Percentiles rank a stretch among this genome's conserved stretches.
Conservation (phyloP, 1,140 invertebrate species). For the Drosophila nikananu region DNA sequence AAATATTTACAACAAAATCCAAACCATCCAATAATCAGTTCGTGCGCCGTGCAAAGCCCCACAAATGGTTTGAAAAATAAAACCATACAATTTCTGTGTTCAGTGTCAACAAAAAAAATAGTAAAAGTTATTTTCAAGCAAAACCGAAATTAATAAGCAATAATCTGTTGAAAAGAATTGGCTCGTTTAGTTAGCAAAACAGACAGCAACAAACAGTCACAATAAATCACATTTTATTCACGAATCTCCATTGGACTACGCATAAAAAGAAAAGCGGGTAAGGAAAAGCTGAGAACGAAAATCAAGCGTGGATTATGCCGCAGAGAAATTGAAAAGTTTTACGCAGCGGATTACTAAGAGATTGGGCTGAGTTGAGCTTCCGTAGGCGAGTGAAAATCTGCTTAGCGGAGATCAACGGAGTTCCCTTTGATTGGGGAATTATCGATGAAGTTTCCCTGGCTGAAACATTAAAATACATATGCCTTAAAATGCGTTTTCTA, state of each 20-base stretch:
- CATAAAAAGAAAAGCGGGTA: conserved; percentile 39
- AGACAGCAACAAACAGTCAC: conserved; percentile 25
- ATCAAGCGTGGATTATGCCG: conserved; percentile 27
- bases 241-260: conserved; percentile 29
- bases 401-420: conserved; percentile 45
- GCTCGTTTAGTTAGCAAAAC: conserved; percentile 23
- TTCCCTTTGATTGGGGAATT: conserved; percentile 32
- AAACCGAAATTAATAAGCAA: conserved; percentile 8
- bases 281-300: conserved; percentile 23
- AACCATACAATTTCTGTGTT: conserved; percentile 30
- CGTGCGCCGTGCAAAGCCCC: conserved; percentile 39
- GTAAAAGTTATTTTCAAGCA: conserved; percentile 14
- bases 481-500: conserved; percentile 30
- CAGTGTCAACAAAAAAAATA: conserved; percentile 26
- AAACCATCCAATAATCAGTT: conserved; percentile 8
- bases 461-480: conserved; percentile 10
- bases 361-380: conserved; percentile 32
- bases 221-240: conserved; percentile 5
- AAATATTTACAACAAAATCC: conserved; percentile 24
- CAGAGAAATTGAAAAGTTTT: conserved; percentile 43
- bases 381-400: conserved; percentile 37
- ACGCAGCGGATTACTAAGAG: conserved; percentile 39
- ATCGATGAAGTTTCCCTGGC: neutral
- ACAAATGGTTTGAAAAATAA: conserved; percentile 25
- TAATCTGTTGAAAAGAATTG: conserved; percentile 23